These are phyloP conservation scores for Sminthurinus aureus DNA, from an alignment of 2,888 invertebrate genomes.

Conservation along the genomic window DNA sequence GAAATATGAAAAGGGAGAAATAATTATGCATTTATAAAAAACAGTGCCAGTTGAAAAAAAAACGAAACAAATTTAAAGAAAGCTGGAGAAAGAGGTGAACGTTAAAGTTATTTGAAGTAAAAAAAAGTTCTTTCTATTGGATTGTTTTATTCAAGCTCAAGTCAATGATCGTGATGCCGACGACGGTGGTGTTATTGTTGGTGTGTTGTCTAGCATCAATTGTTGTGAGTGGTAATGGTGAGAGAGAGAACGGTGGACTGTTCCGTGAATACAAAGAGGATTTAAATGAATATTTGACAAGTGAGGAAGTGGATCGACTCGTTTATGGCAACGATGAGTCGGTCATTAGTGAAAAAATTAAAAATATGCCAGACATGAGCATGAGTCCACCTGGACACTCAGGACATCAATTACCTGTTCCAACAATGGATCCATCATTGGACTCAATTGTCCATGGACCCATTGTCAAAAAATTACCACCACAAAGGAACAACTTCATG, in stretches of 20 bases:
- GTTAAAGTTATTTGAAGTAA: neutral
- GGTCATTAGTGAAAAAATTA: slow-evolving; percentile 55
- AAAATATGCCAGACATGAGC: slow-evolving; percentile 51
- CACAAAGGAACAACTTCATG: slow-evolving; percentile 46
- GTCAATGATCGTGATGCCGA: slow-evolving; percentile 13
- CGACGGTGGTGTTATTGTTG: too few relatives aligned
- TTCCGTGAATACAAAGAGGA: slow-evolving; percentile 44
- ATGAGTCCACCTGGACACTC: slow-evolving; percentile 48
- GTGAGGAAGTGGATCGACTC: slow-evolving; percentile 55
- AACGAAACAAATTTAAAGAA: too few relatives aligned
- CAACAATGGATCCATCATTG: slow-evolving; percentile 57
- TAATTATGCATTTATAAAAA: too few relatives aligned
- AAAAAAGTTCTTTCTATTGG: slow-evolving; percentile 12
- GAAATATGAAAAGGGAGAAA: too few relatives aligned
- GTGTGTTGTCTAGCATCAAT: too few relatives aligned
- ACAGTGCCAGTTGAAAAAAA: too few relatives aligned
- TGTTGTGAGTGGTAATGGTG: slow-evolving; percentile 14
- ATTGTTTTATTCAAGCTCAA: slow-evolving; percentile 16
- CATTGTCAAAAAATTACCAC: slow-evolving; percentile 42
- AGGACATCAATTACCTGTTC: slow-evolving; percentile 41
- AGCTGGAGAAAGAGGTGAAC: neutral
- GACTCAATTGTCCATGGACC: slow-evolving; percentile 7
- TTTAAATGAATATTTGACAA: slow-evolving; percentile 44
- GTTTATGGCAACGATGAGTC: slow-evolving; percentile 56
- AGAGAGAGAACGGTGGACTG: slow-evolving; percentile 30